Base-by-base conservation (phyloP, 2,888 invertebrate species). In the Podotricha telesiphe region DNA sequence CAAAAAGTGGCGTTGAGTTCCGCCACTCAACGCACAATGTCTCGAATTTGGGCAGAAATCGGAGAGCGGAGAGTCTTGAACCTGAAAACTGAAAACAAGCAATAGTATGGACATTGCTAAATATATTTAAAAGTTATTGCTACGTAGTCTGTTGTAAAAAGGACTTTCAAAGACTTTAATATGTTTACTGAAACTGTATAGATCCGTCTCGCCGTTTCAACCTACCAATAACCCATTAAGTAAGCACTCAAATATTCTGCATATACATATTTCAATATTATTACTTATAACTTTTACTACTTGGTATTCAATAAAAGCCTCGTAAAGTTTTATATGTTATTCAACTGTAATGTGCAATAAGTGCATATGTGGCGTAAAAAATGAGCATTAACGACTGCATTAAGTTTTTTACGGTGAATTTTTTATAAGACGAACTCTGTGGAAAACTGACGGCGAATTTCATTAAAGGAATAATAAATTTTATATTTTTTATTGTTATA, bases 281-380 rank as follows among this genome's bases (percentile, higher is more conserved):
- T 55, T 17, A 55, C 55, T 37, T 37, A 59, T 22, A 45, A 22
- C n/a, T 45, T 59, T 59, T 59, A 59, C 45, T 59, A 28, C 59
- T 59, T 45, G 45, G 45, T 59, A 11, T 59, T 59, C 59, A 59
- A 45, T 59, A 59, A 59, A 59, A 59, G 59, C 28, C 4, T 45
- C 59, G 28, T 59, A 59, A 59, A 59, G 17, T 59, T 17, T 59
- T 59, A 59, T 59, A 59, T 45, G 22, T 42, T 28, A 45, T 59
- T 17, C 59, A 59, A 42, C 45, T 17, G 17, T 59, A 59, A 59
- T 59, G 45, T 59, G 55, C 55, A 55, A 55, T 55, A 55, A 55
- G 1, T 55, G 59, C 59, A 59, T 45, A 59, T 45, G n/a, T 45
- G 59, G 42, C 59, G 45, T 59, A 59, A 59, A 59, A 45, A 59